phyloP scores from a whole-genome alignment of 2,113 vertebrate species.

The Aldabrachelys gigantea region DNA sequence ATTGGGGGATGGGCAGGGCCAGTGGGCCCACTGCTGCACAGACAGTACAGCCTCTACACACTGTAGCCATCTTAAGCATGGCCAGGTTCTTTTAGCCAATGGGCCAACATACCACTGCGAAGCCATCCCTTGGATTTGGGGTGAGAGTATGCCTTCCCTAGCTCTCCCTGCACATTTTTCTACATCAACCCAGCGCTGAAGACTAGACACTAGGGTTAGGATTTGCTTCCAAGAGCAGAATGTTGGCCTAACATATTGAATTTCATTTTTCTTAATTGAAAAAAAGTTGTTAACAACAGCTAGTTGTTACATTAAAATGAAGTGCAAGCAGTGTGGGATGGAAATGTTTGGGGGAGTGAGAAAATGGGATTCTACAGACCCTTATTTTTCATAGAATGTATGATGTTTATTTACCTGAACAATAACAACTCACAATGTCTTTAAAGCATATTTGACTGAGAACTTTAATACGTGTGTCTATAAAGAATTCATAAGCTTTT shows the following conservation, averaged over 20 bases:
- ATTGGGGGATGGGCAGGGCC: neutral
- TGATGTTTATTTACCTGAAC: neutral
- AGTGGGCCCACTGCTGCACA: neutral
- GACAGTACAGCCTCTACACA: accelerated
- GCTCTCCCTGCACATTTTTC: neutral
- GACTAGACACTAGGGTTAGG: neutral
- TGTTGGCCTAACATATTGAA: neutral
- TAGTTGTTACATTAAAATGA: neutral
- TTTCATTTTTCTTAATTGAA: neutral
- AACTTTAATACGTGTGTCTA: constrained; percentile 28
- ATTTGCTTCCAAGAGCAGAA: neutral
- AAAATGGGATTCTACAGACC: neutral
- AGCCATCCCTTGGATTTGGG: neutral
- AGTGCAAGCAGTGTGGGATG: neutral
- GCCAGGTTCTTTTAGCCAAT: neutral
- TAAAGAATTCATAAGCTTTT: constrained; percentile 60
- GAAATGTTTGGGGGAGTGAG: neutral
- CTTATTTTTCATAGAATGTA: neutral
- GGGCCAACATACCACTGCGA: neutral
- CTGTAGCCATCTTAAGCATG: neutral
- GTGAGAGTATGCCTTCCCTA: neutral
- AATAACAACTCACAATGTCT: neutral
- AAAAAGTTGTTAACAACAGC: neutral
- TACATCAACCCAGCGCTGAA: neutral
- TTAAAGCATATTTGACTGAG: neutral